Base-by-base conservation (phyloP, 1,140 invertebrate species). In the Drosophila murphyi region DNA sequence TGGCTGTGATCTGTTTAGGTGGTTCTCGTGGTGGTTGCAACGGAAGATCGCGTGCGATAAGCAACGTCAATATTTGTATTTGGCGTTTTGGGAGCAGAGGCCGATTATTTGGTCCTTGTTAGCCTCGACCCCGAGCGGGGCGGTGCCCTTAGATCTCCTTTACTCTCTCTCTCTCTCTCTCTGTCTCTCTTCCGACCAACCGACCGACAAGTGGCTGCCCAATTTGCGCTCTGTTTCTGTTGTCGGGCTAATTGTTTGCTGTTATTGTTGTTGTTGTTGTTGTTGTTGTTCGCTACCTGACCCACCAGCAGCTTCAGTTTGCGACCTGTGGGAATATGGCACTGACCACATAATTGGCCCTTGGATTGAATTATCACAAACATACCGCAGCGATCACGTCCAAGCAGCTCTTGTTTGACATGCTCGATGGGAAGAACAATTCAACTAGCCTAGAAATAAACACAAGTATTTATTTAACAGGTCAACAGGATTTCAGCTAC, bases 31-130 rank as follows among this genome's bases (percentile, higher is more conserved):
- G 56, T 37, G 59, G 41, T 55, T 57, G 37, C 48, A 41, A 39
- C 57, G 37, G 29, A 34, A 57, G 87, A 90, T 90, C 87, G 87
- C 87, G 87, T 90, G 87, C 82, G 87, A 90, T 90, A 90, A 86
- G 77, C 83, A 91, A 91, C 71, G 82, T 90, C 87, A 89, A 89
- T 90, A 91, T 90, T 88, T 88, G 85, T 89, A 76, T 89, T 83
- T 86, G 64, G 77, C 72, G 76, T 68, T 73, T 71, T 68, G 65
- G 70, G 62, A 65, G 57, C 10, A 69, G 37, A 43, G 72, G 60
- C 52, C 60, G 67, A 71, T 87, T 87, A 88, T 86, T 79, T 72
- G 67, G 68, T 76, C 69, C 74, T 76, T 76, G 73, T 76, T 76
- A 72, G 62, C 50, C 73, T 41, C 60, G 45, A 52, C 3, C 51